Conservation (phyloP, 2,113 vertebrate species). For the Cisticola juncidis region DNA sequence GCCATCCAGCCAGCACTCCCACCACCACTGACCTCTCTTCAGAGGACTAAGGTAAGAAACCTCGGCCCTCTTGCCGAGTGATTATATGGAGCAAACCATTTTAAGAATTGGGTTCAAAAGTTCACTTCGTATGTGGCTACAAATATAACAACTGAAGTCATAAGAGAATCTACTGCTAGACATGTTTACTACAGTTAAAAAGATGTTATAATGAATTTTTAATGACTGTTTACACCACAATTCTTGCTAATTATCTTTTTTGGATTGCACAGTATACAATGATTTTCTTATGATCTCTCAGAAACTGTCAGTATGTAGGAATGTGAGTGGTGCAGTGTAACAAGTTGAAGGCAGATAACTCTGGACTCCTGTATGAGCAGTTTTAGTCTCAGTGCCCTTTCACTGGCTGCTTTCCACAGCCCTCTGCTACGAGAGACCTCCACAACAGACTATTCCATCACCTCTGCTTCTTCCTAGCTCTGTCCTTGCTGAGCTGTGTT, state of each 20-base stretch:
- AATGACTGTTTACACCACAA: slow-evolving; percentile 64
- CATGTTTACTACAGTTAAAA: slow-evolving; percentile 68
- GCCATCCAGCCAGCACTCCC: neutral
- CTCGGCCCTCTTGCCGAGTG: neutral
- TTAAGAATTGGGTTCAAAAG: slow-evolving; percentile 44
- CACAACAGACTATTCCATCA: neutral
- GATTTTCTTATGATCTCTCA: slow-evolving; percentile 50
- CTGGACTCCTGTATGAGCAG: neutral
- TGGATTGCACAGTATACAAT: slow-evolving; percentile 15
- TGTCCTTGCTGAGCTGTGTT: neutral
- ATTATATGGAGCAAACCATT: neutral
- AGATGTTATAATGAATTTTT: slow-evolving; percentile 65
- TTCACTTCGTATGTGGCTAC: slow-evolving; percentile 26
- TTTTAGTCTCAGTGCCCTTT: neutral
- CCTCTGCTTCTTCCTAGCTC: neutral
- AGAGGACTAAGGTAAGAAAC: neutral
- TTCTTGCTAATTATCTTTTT: slow-evolving; percentile 62
- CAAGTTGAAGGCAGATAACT: neutral
- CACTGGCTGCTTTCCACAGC: neutral
- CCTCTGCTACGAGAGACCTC: neutral
- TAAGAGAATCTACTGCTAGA: slow-evolving; percentile 48
- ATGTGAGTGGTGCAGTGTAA: neutral
- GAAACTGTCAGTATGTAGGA: neutral
- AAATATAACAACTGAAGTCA: slow-evolving; percentile 7
- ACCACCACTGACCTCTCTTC: neutral